A percentile compares a stretch with the other conserved stretches of the same genome.
phyloP scores from a whole-genome alignment of 2,113 vertebrate species.

The Phoenicopterus ruber region DNA sequence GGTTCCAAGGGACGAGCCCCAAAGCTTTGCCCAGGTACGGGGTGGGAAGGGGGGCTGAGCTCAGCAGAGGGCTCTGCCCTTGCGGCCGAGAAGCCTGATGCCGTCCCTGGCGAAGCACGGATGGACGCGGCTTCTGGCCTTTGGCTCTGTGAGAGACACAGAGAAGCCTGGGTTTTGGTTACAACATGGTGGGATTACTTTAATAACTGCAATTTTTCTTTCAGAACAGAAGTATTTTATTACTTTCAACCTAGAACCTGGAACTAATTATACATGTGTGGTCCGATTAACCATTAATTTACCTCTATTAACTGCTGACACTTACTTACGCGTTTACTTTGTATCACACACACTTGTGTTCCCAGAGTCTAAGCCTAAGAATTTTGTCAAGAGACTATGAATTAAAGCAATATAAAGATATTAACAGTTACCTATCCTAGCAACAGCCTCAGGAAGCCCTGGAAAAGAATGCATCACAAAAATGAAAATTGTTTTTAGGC shows the following conservation, averaged over 20 bases:
- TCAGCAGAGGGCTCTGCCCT: neutral
- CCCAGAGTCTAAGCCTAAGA: neutral
- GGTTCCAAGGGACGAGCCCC: neutral
- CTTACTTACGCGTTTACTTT: neutral
- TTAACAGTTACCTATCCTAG: neutral
- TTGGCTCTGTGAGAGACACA: neutral
- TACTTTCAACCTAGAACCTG: conserved; percentile 7
- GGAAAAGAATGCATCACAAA: neutral
- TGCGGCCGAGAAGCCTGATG: neutral
- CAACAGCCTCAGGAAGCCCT: neutral
- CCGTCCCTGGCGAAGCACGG: neutral
- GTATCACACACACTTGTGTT: neutral
- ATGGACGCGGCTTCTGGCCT: neutral
- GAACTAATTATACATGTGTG: conserved; percentile 45
- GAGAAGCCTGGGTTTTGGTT: neutral
- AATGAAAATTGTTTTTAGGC: neutral
- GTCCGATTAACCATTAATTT: conserved; percentile 36
- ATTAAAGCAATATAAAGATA: neutral
- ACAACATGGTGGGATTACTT: neutral
- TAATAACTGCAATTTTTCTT: conserved; percentile 1
- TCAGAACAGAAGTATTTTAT: neutral
- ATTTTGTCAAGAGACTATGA: neutral
- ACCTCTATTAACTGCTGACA: conserved; percentile 6
- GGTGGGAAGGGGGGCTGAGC: neutral
- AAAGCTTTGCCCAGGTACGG: accelerated